Conservation (phyloP, 2,797 vertebrate genomes). For the Heliangelus exortis region DNA sequence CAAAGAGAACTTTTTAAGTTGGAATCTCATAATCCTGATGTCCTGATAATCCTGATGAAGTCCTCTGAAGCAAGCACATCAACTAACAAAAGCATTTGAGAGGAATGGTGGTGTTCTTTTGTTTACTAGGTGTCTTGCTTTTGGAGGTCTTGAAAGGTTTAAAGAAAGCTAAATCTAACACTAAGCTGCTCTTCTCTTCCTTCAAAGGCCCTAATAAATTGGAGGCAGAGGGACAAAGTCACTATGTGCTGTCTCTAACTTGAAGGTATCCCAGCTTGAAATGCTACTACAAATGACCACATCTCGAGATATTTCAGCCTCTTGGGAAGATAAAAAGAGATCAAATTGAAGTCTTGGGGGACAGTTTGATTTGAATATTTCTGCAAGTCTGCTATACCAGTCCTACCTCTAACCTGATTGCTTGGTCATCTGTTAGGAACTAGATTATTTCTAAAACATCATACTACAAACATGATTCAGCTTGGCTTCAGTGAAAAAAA, state of each 20-base stretch:
- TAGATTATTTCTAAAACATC: background rate
- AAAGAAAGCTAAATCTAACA: background rate
- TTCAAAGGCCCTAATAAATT: background rate
- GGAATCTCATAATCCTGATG: background rate
- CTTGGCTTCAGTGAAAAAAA: background rate
- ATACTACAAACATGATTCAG: background rate
- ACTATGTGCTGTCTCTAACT: accelerated
- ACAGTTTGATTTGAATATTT: background rate
- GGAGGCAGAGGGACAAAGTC: background rate
- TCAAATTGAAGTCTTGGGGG: background rate
- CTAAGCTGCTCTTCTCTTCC: background rate
- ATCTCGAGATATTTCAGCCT: background rate
- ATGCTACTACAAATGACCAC: background rate
- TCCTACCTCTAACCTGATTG: background rate
- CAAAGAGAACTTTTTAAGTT: background rate
- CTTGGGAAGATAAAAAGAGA: background rate
- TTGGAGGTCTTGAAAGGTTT: background rate
- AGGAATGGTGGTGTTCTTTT: background rate
- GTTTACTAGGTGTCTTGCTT: background rate
- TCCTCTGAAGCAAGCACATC: background rate
- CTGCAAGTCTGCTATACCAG: background rate
- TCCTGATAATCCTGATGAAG: background rate
- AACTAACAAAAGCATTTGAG: background rate
- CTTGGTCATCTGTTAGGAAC: background rate
- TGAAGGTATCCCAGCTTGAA: background rate